phyloP scores from a whole-genome alignment of 2,113 vertebrate species.

The Catharus minimus region DNA sequence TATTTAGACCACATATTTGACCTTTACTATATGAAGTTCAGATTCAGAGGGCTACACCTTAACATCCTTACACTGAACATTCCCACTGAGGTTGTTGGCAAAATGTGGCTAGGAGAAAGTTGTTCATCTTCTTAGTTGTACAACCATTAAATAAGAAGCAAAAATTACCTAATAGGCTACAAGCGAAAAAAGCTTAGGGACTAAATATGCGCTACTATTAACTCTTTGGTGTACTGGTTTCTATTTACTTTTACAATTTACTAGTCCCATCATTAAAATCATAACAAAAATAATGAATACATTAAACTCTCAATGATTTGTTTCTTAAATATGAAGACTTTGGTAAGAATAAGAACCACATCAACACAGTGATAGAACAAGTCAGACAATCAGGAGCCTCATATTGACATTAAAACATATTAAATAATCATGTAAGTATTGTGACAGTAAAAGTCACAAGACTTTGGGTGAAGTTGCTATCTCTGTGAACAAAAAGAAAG shows the following conservation, averaged over 20 bases:
- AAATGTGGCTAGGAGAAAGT: not conserved
- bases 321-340: not conserved
- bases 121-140: not conserved
- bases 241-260: not conserved
- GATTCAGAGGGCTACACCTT: not conserved
- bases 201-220: not conserved
- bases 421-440: not conserved
- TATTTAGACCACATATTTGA: not conserved
- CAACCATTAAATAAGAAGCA: not conserved
- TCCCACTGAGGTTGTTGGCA: not conserved
- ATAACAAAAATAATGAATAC: not conserved
- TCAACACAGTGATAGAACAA: not conserved
- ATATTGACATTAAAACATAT: not conserved
- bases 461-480: not conserved
- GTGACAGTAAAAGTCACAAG: not conserved
- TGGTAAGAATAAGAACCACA: not conserved
- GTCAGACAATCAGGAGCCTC: not conserved
- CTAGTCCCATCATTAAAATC: not conserved
- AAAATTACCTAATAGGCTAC: not conserved
- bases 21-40: not conserved
- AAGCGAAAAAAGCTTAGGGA: not conserved
- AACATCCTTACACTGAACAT: not conserved
- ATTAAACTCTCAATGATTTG: not conserved
- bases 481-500: not conserved
- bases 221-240: not conserved